Conservation (phyloP, 2,113 vertebrate genomes). For the Aptenodytes patagonicus region DNA sequence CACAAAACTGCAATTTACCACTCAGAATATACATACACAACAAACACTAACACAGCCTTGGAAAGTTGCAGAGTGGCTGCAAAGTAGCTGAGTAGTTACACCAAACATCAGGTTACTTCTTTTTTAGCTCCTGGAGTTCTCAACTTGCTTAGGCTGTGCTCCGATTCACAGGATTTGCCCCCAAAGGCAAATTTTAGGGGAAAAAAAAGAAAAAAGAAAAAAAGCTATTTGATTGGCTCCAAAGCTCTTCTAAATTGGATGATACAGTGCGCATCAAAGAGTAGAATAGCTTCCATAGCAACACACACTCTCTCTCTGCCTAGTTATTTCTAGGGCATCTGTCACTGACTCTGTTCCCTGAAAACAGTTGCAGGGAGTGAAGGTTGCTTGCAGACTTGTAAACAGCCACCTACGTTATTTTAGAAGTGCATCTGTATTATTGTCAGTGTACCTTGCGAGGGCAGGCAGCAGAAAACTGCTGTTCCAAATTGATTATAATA, state of each 20-base stretch:
- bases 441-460: not conserved
- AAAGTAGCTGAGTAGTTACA: not conserved
- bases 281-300: slow-evolving; percentile 59
- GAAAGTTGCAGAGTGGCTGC: not conserved
- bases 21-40: not conserved
- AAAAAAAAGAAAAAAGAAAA: no score
- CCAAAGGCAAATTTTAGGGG: not conserved
- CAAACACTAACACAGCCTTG: not conserved
- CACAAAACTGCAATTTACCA: not conserved
- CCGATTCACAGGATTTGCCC: not conserved
- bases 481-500: not conserved
- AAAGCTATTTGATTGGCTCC: not conserved
- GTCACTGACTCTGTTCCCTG: slow-evolving; percentile 11
- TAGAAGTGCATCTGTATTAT: not conserved
- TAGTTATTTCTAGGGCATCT: slow-evolving; percentile 53
- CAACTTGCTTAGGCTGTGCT: not conserved
- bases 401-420: not conserved
- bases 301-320: slow-evolving; percentile 6
- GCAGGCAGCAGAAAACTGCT: not conserved
- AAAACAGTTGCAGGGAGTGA: not conserved
- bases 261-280: not conserved
- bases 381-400: not conserved
- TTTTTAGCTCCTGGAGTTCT: not conserved
- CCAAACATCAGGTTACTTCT: not conserved
- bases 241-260: slow-evolving; percentile 22